Percentiles rank a stretch among this genome's conserved stretches.
Evolutionary conservation across 2,113 vertebrate genomes (phyloP).

Genomic region (Chionis minor): DNA sequence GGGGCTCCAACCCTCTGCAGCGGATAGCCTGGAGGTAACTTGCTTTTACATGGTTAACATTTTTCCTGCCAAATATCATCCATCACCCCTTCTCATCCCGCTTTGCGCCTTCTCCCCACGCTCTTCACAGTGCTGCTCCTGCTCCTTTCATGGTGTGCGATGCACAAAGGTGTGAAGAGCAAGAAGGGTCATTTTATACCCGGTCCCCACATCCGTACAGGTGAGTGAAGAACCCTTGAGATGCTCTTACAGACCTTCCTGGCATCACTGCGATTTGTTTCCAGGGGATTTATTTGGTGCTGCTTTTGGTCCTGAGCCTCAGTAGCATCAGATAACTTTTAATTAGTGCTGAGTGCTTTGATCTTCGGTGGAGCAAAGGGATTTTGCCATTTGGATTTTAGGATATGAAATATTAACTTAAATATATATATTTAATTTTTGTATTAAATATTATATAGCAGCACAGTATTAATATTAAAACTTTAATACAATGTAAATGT

Average conservation of each 20-base stretch:
- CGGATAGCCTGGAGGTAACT: not conserved
- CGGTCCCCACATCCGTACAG: not conserved
- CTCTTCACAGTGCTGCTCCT: not conserved
- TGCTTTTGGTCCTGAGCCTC: not conserved
- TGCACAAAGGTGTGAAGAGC: not conserved
- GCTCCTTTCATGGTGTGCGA: not conserved
- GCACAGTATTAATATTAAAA: conserved; percentile 18
- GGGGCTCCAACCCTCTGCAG: rapidly evolving
- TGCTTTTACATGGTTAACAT: not conserved
- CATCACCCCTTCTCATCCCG: rapidly evolving
- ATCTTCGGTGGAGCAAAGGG: not conserved
- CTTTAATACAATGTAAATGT: conserved; percentile 46
- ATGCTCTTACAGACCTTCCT: not conserved
- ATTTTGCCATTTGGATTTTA: not conserved
- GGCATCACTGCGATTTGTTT: not conserved
- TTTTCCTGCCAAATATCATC: not conserved
- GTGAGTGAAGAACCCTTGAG: not conserved
- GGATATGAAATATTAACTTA: conserved; percentile 35
- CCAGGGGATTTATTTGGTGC: not conserved
- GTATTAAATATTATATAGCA: not conserved
- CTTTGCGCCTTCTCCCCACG: rapidly evolving
- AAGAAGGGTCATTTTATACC: not conserved
- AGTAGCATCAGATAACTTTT: not conserved
- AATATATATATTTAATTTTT: conserved; percentile 28
- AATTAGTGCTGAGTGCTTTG: not conserved